phyloP scores from a whole-genome alignment of 1,140 invertebrate genomes.

The Gryllus bimaculatus region DNA sequence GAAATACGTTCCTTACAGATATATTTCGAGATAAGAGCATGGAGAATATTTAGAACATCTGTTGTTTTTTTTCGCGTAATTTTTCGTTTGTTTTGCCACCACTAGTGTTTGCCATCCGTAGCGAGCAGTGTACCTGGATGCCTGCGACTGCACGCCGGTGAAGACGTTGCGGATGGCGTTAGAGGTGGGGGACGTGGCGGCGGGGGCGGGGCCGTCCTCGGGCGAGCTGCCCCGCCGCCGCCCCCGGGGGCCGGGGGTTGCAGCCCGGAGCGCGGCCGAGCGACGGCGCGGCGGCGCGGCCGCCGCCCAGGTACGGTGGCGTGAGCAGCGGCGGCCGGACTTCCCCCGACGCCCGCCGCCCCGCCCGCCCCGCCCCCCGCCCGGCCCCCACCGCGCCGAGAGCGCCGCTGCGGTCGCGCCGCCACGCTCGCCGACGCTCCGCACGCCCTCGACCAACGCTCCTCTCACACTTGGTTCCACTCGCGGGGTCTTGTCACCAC shows the following conservation, averaged over 20 bases:
- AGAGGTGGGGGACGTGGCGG: constrained; percentile 25
- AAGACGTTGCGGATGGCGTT: constrained; percentile 33
- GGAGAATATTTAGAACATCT: too few species aligned
- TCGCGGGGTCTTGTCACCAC: too few species aligned
- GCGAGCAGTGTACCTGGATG: constrained; percentile 28
- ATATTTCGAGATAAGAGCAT: too few species aligned
- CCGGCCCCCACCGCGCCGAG: too few species aligned
- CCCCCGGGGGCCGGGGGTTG: constrained; percentile 11
- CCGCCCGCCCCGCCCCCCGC: not conserved
- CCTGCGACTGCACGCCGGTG: constrained; percentile 34
- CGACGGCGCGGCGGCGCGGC: too few species aligned
- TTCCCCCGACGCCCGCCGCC: not conserved
- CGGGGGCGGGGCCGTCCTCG: constrained; percentile 19
- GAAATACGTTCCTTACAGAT: too few species aligned
- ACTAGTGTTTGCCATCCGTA: not conserved
- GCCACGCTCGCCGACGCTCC: not conserved
- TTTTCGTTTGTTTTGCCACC: too few species aligned
- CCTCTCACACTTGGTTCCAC: too few species aligned
- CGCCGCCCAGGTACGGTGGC: not conserved
- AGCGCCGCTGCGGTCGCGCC: not conserved
- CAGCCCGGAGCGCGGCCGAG: too few species aligned
- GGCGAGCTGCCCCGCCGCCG: not conserved
- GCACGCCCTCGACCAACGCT: too few species aligned
- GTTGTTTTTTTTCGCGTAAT: too few species aligned
- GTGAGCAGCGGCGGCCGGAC: too few species aligned